Evolutionary conservation across 1,140 invertebrate species (phyloP).

Genomic region (Calliopsis andreniformis): DNA sequence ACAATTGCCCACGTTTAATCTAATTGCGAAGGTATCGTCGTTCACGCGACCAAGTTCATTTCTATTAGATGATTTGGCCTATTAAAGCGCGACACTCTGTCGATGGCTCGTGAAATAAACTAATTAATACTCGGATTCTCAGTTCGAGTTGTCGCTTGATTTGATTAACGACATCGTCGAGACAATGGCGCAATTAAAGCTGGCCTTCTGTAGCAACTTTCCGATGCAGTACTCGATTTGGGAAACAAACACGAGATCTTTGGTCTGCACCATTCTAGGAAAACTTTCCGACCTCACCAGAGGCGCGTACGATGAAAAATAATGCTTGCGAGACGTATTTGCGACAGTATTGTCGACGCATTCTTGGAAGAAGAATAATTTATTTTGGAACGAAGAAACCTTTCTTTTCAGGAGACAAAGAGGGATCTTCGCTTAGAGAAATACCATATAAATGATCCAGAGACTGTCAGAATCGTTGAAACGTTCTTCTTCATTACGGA

Average conservation of each 20-base stretch:
- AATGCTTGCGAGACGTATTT: not conserved
- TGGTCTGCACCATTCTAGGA: too few species aligned
- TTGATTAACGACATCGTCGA: slow-evolving; percentile 30
- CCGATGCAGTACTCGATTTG: not conserved
- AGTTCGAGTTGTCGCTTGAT: slow-evolving; percentile 6
- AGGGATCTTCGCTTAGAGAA: not conserved
- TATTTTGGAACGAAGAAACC: not conserved
- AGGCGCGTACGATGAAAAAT: not conserved
- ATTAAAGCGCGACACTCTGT: not conserved
- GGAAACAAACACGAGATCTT: not conserved
- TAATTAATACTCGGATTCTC: slow-evolving; percentile 24
- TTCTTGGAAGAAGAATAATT: slow-evolving; percentile 9
- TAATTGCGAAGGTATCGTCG: not conserved
- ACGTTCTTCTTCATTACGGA: slow-evolving; percentile 1
- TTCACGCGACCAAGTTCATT: not conserved
- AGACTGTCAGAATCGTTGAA: not conserved
- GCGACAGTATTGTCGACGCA: not conserved
- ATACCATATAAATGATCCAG: slow-evolving; percentile 8
- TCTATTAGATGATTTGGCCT: not conserved
- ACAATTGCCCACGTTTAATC: too few species aligned
- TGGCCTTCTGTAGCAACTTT: not conserved
- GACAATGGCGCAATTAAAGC: slow-evolving; percentile 35
- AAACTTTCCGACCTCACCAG: not conserved
- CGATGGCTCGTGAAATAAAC: slow-evolving; percentile 16
- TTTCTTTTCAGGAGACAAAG: not conserved